Evolutionary conservation across 2,888 invertebrate species (phyloP).

Genomic region (Morpho achilles): DNA sequence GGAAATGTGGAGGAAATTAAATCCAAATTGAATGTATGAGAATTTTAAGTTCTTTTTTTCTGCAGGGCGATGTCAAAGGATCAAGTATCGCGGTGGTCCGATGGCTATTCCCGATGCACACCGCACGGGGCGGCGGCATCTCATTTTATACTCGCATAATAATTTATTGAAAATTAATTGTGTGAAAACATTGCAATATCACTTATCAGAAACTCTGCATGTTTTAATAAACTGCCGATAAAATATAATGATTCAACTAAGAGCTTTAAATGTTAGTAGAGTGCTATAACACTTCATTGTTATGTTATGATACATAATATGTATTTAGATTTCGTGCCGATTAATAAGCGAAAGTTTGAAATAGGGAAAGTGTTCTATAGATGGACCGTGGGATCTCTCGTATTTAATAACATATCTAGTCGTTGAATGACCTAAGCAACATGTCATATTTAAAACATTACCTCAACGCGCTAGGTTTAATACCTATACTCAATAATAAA

Average conservation of each 20-base stretch:
- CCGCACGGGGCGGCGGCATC: constrained; percentile 50
- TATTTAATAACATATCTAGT: neutral
- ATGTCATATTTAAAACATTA: neutral
- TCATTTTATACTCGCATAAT: constrained; percentile 44
- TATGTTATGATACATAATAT: neutral
- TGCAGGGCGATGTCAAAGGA: constrained; percentile 38
- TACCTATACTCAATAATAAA: too few species aligned
- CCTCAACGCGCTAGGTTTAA: too few species aligned
- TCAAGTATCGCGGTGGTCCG: constrained; percentile 48
- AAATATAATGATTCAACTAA: constrained; percentile 1
- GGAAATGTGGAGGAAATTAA: constrained; percentile 27
- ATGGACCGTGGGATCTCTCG: neutral
- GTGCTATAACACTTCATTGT: neutral
- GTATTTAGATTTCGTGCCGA: neutral
- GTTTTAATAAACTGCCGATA: neutral
- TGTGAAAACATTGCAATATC: constrained; percentile 50
- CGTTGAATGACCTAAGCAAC: neutral
- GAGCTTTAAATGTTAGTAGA: neutral
- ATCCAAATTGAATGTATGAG: constrained; percentile 19
- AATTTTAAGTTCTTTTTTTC: constrained; percentile 28
- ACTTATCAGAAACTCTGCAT: constrained; percentile 31
- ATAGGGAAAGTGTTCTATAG: constrained; percentile 8
- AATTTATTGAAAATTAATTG: constrained; percentile 68
- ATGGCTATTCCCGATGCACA: constrained; percentile 42
- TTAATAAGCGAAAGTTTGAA: constrained; percentile 7